Base-by-base conservation (phyloP, 2,797 vertebrate genomes). In the Coregonus sp. region DNA sequence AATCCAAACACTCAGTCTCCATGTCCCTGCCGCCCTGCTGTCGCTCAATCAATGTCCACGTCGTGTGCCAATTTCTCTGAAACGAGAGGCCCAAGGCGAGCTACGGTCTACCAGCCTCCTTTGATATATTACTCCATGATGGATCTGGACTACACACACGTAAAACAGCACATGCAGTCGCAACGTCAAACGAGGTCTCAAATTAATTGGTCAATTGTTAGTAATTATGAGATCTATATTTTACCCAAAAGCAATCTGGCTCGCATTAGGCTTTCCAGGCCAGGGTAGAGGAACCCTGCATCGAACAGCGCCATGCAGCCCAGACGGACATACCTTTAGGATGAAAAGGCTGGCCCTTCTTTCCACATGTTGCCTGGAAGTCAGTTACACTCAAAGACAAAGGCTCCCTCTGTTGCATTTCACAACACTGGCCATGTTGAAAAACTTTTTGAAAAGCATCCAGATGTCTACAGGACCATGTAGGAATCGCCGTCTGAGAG, bases 171-270 rank as follows among this genome's bases (percentile, higher is more conserved):
- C 82, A 20, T n/a, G 20, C 59, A 89, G 78, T 81, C 37, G 37
- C 65, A 77, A 85, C 74, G 85, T 90, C 86, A 82, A 86, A 91
- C 79, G 71, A 81, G 82, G 77, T 79, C 86, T 91, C 84, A 86
- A 89, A 91, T 92, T 88, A 91, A 91, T 91, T 89, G 89, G 87
- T 92, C 90, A 89, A 86, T 91, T 91, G 88, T 90, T 91, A 83
- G 87, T 90, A 90, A 91, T 90, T 88, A 89, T 82, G 84, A 86
- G 87, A 91, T 91, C 88, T 92, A 90, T 89, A 89, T 90, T 89
- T 90, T 80, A 80, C 82, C 78, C 52, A 14, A 47, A 63, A 81
- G 77, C 86, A 91, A 89, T 91, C 91, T 93, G 91, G 89, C 83
- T 90, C 70, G 2, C 82, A 88, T 92, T 92, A 91, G 61, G 78